These are phyloP conservation scores for Daktulosphaira vitifoliae DNA, from an alignment of 1,140 invertebrate genomes.

Conservation along the genomic window DNA sequence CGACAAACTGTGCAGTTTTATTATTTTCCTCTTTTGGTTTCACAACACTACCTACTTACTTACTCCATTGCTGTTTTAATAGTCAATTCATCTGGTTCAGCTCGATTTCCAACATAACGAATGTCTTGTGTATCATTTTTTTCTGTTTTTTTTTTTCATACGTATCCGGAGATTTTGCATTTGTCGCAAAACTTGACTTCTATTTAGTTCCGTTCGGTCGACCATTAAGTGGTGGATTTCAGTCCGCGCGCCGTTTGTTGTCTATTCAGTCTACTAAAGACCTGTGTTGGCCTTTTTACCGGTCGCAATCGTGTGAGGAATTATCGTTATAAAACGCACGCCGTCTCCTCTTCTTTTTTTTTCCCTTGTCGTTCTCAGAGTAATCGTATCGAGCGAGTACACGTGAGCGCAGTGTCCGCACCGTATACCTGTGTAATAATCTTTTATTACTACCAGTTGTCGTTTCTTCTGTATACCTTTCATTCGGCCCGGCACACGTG, in stretches of 20 bases:
- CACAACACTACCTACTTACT: too few relatives aligned
- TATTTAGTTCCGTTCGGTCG: constrained; percentile 19
- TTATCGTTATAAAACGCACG: constrained; percentile 22
- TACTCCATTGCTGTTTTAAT: too few relatives aligned
- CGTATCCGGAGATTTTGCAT: background rate
- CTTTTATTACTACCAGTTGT: background rate
- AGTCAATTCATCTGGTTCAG: too few relatives aligned
- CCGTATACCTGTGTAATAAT: background rate
- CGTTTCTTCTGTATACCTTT: background rate
- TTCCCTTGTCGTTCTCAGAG: background rate
- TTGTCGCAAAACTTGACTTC: too few relatives aligned
- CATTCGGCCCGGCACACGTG: too few relatives aligned
- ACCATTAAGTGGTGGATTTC: constrained; percentile 14
- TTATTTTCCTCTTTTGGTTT: too few relatives aligned
- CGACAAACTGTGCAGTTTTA: too few relatives aligned
- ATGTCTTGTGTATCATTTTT: constrained; percentile 17
- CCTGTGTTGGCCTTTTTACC: too few relatives aligned
- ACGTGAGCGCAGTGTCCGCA: background rate
- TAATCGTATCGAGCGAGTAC: background rate
- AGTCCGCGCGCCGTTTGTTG: constrained; percentile 16
- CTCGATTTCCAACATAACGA: too few relatives aligned
- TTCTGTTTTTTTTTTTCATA: background rate
- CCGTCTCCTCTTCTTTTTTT: background rate
- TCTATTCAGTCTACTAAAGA: background rate
- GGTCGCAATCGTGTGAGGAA: constrained; percentile 5